Base-by-base conservation (phyloP, 1,140 invertebrate genomes). In the Drosophila insularis region DNA sequence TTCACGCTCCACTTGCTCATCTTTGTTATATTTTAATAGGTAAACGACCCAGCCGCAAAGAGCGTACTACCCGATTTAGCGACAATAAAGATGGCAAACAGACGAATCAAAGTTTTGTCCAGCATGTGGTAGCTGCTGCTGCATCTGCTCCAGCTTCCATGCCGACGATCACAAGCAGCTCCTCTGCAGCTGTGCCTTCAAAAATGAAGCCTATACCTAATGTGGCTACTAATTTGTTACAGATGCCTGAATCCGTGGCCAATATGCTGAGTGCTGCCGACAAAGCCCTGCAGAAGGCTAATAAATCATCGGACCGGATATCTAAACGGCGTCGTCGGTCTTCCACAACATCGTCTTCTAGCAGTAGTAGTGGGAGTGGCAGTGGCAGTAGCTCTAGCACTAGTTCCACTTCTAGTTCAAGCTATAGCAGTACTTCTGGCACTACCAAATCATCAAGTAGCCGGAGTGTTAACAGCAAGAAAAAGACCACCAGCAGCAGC, bases 21-120 rank as follows among this genome's bases (percentile, higher is more conserved):
- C 37, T 56, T 13, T n/a, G 8, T 21, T n/a, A 11, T 35, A 0
- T 35, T 6, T 4, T 11, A 2, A 13, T 37, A 81, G 86, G 87
- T 10, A 91, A 91, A 70, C 77, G 90, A 0, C 71, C 70, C 4
- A 91, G 80, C 17, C 85, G 85, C 4, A 90, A 81, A 53, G 90
- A 91, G 56, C 75, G 90, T 1, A 91, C 86, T 4, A 91, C 90
- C 0, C 85, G 90, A 10, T 91, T 91, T 23, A 91, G 90, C 63
- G 90, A 91, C 72, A 91, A 91, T 23, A 91, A 91, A 56, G 90
- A 91, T 17, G 74, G 80, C 11, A 91, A 89, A 67, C 70, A 69
- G n/a, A 35, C 46, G 32, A 37, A 71, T 5, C 74, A 61, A 8
- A 78, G 59, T n/a, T 91, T 74, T 61, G 74, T 90, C 0, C 76